Base-by-base conservation (phyloP, 1,140 invertebrate genomes). In the Neodiprion virginianus region DNA sequence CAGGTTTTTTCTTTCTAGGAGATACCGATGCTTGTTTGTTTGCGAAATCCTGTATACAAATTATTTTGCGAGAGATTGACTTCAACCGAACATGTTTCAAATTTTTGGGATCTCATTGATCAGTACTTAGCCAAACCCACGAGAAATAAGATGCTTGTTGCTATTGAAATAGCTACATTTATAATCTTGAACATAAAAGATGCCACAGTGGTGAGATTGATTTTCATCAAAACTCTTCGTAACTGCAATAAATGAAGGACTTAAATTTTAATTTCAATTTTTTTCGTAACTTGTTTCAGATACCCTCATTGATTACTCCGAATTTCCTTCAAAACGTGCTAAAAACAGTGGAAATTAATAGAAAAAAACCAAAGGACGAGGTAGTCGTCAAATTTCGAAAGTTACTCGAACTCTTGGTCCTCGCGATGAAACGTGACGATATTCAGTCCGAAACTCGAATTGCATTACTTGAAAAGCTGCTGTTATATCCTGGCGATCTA, bases 401-500 rank as follows among this genome's bases (percentile, higher is more conserved):
- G 77, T 82, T 92, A 12, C 89, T 94, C 40, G 86, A 88, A 66
- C 79, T 88, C 28, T 77, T 93, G 17, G 81, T 89, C 1, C 88
- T 88, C 77, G 80, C 81, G 71, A 80, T 92, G 23, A 90, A 89
- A 79, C 84, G 83, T 14, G 84, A 90, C 75, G 83, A 88, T 28
- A 85, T 90, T 11, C 85, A 89, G 49, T 82, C 85, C n/a, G 88
- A 89, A 80, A 86, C 88, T 47, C 90, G 91, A 81, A 84, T 93
- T 48, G 82, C 84, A 67, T 84, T 92, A 7, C 81, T 94, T 53
- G 91, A 92, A 72, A 93, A 91, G 80, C 81, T 95, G 7, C 84
- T 94, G 47, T 87, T 93, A 49, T 87, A 90, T 83, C 92, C 93
- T 8, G 93, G 93, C 2, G 91, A 91, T 80, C 90, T 94, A 75